Conservation (phyloP, 2,113 vertebrate species). For the Balaeniceps rex region DNA sequence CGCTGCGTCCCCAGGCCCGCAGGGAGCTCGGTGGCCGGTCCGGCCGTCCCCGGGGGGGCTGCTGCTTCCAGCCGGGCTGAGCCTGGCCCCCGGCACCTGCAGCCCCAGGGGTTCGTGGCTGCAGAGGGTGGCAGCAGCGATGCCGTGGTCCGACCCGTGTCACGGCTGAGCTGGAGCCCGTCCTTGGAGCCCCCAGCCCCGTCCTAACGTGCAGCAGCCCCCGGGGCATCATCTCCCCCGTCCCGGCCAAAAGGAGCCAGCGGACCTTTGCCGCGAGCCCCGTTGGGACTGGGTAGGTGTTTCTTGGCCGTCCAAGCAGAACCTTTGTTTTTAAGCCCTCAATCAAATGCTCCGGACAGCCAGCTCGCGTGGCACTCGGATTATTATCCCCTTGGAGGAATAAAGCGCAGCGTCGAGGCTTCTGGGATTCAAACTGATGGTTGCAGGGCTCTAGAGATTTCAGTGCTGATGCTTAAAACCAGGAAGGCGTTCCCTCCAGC, state of each 20-base stretch:
- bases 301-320: neutral
- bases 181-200: neutral
- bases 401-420: neutral
- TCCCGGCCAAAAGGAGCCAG: neutral
- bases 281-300: neutral
- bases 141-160: accelerated
- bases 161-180: accelerated
- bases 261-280: neutral
- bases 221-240: accelerated
- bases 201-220: accelerated
- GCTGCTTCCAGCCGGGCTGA: neutral
- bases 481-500: conserved; percentile 10
- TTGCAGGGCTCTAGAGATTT: neutral
- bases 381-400: neutral
- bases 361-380: neutral
- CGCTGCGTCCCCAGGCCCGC: neutral
- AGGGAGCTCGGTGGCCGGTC: neutral
- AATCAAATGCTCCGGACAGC: neutral
- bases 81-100: neutral
- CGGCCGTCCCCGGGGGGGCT: neutral
- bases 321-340: neutral
- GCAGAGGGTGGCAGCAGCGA: neutral
- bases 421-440: neutral
- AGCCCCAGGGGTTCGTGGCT: neutral
- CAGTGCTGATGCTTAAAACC: neutral